A percentile compares a stretch with the other conserved stretches of the same genome.
phyloP scores from a whole-genome alignment of 2,113 vertebrate species.

The Phylloscopus trochiloides region DNA sequence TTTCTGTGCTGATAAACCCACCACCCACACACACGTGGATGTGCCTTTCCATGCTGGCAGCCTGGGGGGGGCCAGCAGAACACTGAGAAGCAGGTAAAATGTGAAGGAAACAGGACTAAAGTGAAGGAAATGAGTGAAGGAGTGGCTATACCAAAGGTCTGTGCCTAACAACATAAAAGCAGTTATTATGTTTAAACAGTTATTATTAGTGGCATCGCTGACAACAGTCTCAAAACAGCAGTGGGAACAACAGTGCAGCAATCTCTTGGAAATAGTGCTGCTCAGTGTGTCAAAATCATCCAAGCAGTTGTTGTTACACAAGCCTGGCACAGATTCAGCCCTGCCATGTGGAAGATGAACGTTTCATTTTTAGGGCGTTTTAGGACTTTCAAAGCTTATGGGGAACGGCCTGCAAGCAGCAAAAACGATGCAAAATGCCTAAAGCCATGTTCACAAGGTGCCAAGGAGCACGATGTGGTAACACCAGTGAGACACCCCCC shows the following conservation, averaged over 20 bases:
- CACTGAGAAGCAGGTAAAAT: not conserved
- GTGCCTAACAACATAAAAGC: not conserved
- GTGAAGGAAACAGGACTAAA: not conserved
- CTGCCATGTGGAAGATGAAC: not conserved
- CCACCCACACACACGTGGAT: not conserved
- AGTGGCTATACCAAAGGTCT: not conserved
- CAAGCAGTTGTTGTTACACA: not conserved
- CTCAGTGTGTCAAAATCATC: not conserved
- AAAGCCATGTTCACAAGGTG: not conserved
- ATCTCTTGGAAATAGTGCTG: not conserved
- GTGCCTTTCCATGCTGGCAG: not conserved
- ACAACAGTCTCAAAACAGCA: not conserved
- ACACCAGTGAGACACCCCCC: not conserved
- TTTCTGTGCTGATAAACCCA: not conserved
- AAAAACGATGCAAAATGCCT: not conserved
- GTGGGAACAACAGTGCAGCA: not conserved
- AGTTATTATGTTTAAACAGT: not conserved
- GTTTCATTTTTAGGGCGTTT: not conserved
- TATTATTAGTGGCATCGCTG: slow-evolving; percentile 21
- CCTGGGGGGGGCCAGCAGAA: not conserved
- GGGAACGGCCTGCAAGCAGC: not conserved
- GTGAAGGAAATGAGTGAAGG: not conserved
- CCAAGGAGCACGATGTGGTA: not conserved
- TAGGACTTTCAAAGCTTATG: not conserved
- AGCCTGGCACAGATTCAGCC: slow-evolving; percentile 24